Percentiles rank a stretch among this genome's conserved stretches.
These are phyloP conservation scores for Garrulus glandarius DNA, from an alignment of 2,797 vertebrate genomes.

Conservation along the genomic window DNA sequence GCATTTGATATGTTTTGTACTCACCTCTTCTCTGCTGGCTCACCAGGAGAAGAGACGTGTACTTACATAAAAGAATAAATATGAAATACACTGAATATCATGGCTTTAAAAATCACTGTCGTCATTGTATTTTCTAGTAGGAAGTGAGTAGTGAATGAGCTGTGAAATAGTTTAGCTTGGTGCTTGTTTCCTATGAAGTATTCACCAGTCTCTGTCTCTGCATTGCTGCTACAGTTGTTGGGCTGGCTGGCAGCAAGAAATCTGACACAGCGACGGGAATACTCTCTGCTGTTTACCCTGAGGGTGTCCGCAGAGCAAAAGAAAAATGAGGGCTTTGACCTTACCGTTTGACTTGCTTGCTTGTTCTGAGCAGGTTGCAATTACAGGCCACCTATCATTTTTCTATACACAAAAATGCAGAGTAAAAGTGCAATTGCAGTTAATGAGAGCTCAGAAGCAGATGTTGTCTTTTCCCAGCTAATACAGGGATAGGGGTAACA, in stretches of 20 bases:
- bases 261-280: not conserved
- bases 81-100: not conserved
- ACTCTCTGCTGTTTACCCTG: not conserved
- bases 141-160: not conserved
- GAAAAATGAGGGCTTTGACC: slow-evolving; percentile 11
- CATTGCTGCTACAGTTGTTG: not conserved
- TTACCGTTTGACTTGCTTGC: not conserved
- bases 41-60: not conserved
- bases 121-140: not conserved
- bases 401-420: not conserved
- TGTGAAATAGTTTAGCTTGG: not conserved
- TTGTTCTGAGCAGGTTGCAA: not conserved
- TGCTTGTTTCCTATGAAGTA: not conserved
- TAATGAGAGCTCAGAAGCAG: not conserved
- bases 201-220: not conserved
- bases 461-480: not conserved
- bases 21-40: not conserved
- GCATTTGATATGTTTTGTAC: not conserved
- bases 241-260: not conserved
- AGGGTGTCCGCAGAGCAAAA: not conserved
- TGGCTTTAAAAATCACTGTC: not conserved
- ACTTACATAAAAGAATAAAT: not conserved
- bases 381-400: slow-evolving; percentile 21
- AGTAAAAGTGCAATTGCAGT: not conserved
- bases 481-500: not conserved